phyloP scores from a whole-genome alignment of 37 sponge, comb jelly and placozoan genomes.

The Sycon ciliatum region DNA sequence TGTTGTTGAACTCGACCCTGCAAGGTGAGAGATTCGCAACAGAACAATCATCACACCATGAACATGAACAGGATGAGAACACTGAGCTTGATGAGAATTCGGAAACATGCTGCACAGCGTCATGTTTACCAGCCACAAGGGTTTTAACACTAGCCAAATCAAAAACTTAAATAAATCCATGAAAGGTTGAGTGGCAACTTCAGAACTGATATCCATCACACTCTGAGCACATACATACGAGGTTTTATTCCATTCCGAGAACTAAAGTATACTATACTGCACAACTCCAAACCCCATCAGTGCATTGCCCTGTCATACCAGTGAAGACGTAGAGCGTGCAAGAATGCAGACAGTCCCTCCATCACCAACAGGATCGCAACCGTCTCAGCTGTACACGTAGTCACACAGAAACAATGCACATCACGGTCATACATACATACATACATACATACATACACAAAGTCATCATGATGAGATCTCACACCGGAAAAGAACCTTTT shows the following conservation, averaged over 20 bases:
- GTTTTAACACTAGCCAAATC: too few species aligned
- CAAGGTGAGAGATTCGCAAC: too few species aligned
- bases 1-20: constrained; percentile 99
- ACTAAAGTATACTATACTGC: background rate
- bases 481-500: too few species aligned
- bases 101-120: too few species aligned
- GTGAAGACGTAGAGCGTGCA: constrained; percentile 96
- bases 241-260: background rate
- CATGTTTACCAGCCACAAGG: too few species aligned
- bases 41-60: too few species aligned
- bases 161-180: too few species aligned
- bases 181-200: too few species aligned
- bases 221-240: background rate
- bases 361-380: constrained; percentile 85
- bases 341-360: constrained; percentile 99
- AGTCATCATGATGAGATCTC: background rate
- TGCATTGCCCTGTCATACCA: constrained; percentile 55
- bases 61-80: too few species aligned
- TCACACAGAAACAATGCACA: background rate
- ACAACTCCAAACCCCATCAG: background rate
- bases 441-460: background rate
- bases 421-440: background rate
- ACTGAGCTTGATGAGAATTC: too few species aligned
- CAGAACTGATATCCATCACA: too few species aligned
- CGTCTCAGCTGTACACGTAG: constrained; percentile 45